Conservation (phyloP, 2,888 invertebrate genomes). For the Dryococelus australis region DNA sequence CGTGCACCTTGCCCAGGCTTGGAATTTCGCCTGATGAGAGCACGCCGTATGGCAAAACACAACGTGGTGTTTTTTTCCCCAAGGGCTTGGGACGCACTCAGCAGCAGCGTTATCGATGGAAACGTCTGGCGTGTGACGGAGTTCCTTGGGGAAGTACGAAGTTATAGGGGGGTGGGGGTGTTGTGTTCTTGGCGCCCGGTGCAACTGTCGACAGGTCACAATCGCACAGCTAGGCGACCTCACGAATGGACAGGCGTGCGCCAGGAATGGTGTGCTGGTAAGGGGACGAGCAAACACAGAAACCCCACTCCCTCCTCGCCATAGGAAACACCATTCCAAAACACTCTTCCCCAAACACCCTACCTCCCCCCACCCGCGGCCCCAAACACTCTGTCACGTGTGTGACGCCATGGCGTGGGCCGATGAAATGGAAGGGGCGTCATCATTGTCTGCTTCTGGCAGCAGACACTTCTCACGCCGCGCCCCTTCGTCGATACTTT, state of each 20-base stretch:
- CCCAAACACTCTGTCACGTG: neutral
- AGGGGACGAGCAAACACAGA: neutral
- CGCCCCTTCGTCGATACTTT: constrained; percentile 39
- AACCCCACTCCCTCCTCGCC: neutral
- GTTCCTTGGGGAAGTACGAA: too few relatives aligned
- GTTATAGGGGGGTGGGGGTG: too few relatives aligned
- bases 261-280: neutral
- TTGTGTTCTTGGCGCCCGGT: too few relatives aligned
- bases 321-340: neutral
- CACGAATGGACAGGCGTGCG: neutral
- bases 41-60: too few relatives aligned
- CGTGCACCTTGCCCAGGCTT: too few relatives aligned
- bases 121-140: too few relatives aligned
- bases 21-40: too few relatives aligned
- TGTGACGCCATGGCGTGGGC: neutral
- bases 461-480: constrained; percentile 37
- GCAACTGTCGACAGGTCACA: too few relatives aligned
- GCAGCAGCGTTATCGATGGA: too few relatives aligned
- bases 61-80: too few relatives aligned
- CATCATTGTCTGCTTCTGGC: constrained; percentile 39
- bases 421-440: constrained; percentile 36
- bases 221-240: neutral
- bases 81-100: too few relatives aligned
- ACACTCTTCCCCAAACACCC: neutral
- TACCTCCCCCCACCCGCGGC: neutral